Conservation (phyloP, 2,113 vertebrate species). For the Planiliza haematocheilus region DNA sequence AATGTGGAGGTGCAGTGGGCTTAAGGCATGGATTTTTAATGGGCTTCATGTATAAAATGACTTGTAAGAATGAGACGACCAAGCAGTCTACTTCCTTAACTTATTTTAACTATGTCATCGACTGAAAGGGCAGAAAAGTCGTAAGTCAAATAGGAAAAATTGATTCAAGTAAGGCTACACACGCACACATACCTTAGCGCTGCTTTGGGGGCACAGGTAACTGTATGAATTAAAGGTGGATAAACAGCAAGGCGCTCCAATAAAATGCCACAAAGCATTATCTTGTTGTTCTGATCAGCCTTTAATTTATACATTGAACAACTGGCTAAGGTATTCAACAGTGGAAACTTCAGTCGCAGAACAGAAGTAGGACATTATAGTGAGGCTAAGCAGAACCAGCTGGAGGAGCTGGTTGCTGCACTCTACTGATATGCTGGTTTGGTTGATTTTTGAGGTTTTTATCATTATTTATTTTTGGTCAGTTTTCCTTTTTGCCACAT, state of each 20-base stretch:
- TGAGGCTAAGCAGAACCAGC: too few relatives aligned
- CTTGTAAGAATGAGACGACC: background rate
- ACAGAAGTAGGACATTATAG: too few relatives aligned
- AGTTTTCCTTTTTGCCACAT: conserved; percentile 13
- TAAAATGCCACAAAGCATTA: background rate
- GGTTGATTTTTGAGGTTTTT: conserved; percentile 25
- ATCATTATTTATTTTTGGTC: background rate
- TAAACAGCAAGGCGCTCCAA: background rate
- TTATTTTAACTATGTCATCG: conserved; percentile 22
- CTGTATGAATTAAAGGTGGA: conserved; percentile 4
- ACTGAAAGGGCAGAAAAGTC: conserved; percentile 29
- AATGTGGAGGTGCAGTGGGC: conserved; percentile 61
- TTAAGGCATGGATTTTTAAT: conserved; percentile 61
- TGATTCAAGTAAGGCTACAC: conserved; percentile 48
- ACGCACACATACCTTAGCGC: background rate
- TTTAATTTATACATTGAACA: conserved; percentile 28
- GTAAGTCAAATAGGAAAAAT: conserved; percentile 34
- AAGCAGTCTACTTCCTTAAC: conserved; percentile 31
- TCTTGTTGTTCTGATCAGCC: background rate
- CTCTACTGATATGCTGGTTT: conserved; percentile 48
- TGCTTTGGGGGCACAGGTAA: conserved; percentile 25
- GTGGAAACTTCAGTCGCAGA: too few relatives aligned
- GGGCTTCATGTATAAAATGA: conserved; percentile 27
- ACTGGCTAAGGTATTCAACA: too few relatives aligned
- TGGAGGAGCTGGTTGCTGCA: conserved; percentile 17